phyloP scores from a whole-genome alignment of 2,113 vertebrate species.

The Eretmochelys imbricata region DNA sequence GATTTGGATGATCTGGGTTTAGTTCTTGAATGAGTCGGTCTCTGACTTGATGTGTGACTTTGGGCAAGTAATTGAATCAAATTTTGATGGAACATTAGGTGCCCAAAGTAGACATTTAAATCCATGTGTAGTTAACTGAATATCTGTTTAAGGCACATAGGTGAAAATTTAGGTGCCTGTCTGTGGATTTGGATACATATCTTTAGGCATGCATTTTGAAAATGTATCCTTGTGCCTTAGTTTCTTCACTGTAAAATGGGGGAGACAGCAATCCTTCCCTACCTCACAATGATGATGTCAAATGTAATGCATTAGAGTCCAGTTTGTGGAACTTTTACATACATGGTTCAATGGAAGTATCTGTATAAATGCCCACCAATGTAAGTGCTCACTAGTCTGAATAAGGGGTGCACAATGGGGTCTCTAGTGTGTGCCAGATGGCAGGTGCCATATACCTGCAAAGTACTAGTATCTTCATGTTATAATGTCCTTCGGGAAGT shows the following conservation, averaged over 20 bases:
- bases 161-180: neutral
- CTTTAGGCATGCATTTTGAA: neutral
- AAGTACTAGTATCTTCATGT: neutral
- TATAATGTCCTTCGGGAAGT: neutral
- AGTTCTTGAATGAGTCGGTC: too few species aligned
- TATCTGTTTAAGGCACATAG: neutral
- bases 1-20: too few species aligned
- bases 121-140: neutral
- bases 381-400: neutral
- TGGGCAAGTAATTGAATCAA: neutral
- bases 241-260: neutral
- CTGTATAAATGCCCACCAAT: too few species aligned
- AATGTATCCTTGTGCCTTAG: neutral
- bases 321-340: neutral
- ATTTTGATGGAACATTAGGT: neutral
- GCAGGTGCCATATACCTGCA: neutral
- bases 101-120: neutral
- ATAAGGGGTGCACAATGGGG: neutral
- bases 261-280: neutral
- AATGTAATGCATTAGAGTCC: neutral
- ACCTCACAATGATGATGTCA: neutral
- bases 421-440: accelerated
- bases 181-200: neutral
- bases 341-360: neutral
- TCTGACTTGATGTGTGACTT: too few species aligned